Conservation (phyloP, 2,888 invertebrate genomes). For the Caenorhabditis sp. region DNA sequence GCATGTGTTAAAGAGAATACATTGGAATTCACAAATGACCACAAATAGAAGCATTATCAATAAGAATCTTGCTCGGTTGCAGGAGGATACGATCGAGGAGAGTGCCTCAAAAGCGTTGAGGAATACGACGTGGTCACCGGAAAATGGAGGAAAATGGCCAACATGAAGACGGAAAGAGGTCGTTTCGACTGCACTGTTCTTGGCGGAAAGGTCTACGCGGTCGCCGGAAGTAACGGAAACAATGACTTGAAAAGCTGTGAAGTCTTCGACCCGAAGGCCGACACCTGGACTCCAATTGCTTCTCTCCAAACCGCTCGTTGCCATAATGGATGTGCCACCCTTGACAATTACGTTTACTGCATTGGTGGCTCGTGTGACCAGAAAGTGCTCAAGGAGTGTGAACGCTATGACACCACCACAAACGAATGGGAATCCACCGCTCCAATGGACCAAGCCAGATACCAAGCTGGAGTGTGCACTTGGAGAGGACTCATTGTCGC, state of each 20-base stretch:
- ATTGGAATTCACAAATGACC: no score
- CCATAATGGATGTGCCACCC: conserved; percentile 86
- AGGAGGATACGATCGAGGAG: conserved; percentile 91
- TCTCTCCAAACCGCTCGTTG: conserved; percentile 70
- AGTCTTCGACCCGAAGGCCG: conserved; percentile 86
- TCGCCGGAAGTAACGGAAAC: conserved; percentile 91
- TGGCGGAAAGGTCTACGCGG: conserved; percentile 86
- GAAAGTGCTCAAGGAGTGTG: conserved; percentile 88
- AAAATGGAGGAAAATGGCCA: conserved; percentile 88
- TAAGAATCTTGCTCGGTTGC: conserved; percentile 38
- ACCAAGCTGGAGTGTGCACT: conserved; percentile 89
- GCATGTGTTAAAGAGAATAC: no score
- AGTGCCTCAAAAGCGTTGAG: conserved; percentile 88
- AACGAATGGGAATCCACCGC: conserved; percentile 88
- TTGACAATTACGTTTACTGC: conserved; percentile 88
- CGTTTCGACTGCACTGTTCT: conserved; percentile 89
- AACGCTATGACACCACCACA: conserved; percentile 87
- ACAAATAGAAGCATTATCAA: not conserved
- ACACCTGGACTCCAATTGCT: conserved; percentile 85
- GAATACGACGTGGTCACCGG: conserved; percentile 88
- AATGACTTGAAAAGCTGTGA: conserved; percentile 89
- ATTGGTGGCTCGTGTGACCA: conserved; percentile 91
- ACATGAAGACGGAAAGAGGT: conserved; percentile 89
- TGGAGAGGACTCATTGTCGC: conserved; percentile 89
- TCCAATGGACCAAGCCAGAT: conserved; percentile 87